Percentiles rank a stretch among this genome's conserved stretches.
Conservation (phyloP, 2,113 vertebrate genomes). For the Corythoichthys haematopterus region DNA sequence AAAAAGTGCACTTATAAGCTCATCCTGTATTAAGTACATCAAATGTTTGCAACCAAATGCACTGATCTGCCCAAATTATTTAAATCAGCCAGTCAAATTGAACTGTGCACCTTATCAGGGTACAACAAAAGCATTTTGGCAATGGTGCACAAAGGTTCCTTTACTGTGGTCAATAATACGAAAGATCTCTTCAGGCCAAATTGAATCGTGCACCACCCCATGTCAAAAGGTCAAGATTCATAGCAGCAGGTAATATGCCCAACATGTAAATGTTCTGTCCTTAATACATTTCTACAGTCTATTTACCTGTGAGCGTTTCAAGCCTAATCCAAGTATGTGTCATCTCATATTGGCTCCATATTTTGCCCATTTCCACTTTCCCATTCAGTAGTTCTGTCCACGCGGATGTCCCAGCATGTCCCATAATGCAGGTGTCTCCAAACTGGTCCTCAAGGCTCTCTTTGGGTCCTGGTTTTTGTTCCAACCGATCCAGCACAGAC, state of each 20-base stretch:
- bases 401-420: constrained; percentile 5
- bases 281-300: not conserved
- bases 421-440: no score
- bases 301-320: constrained; percentile 8
- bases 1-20: no score
- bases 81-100: no score
- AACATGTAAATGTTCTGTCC: not conserved
- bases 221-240: not conserved
- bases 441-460: no score
- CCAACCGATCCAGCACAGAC: no score
- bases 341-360: constrained; percentile 18
- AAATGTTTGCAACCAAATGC: no score
- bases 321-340: constrained; percentile 20
- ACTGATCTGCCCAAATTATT: no score
- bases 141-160: not conserved
- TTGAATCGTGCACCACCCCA: not conserved
- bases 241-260: constrained; percentile 3
- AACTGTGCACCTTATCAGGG: no score
- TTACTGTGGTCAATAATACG: not conserved
- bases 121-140: not conserved
- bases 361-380: constrained; percentile 2
- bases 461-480: no score
- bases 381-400: not conserved
- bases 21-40: no score
- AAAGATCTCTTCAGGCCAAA: not conserved